Percentiles rank a stretch among this genome's conserved stretches.
phyloP scores from a whole-genome alignment of 1,140 invertebrate genomes.

The Caenorhabditis tropicalis region DNA sequence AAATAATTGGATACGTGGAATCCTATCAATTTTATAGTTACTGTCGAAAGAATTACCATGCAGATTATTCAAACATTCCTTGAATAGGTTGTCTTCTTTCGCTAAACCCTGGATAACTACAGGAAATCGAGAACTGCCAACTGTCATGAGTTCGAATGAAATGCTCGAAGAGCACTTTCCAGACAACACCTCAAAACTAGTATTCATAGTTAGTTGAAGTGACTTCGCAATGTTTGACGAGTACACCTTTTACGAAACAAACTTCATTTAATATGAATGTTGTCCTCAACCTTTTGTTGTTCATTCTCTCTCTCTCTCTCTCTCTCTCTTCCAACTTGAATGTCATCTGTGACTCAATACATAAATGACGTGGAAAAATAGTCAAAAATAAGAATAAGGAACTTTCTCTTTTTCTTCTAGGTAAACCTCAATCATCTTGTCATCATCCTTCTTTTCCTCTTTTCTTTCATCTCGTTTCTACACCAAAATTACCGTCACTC shows the following conservation, averaged over 20 bases:
- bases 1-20: too few relatives aligned
- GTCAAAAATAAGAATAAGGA: neutral
- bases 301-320: too few relatives aligned
- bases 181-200: neutral
- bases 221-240: conserved; percentile 3
- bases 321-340: neutral
- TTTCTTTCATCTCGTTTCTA: neutral
- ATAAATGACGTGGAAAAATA: neutral
- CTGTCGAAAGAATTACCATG: too few relatives aligned
- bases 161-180: neutral
- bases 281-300: conserved; percentile 6
- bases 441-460: too few relatives aligned
- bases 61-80: too few relatives aligned
- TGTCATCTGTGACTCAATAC: neutral
- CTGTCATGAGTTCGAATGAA: too few relatives aligned
- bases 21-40: too few relatives aligned
- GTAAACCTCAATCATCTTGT: conserved; percentile 38
- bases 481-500: conserved; percentile 24
- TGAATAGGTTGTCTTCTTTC: too few relatives aligned
- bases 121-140: too few relatives aligned
- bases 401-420: too few relatives aligned
- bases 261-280: conserved; percentile 26
- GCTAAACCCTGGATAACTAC: too few relatives aligned
- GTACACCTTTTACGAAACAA: neutral
- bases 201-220: conserved; percentile 16